Base-by-base conservation (phyloP, 2,888 invertebrate genomes). In the Schrankia costaestrigalis region DNA sequence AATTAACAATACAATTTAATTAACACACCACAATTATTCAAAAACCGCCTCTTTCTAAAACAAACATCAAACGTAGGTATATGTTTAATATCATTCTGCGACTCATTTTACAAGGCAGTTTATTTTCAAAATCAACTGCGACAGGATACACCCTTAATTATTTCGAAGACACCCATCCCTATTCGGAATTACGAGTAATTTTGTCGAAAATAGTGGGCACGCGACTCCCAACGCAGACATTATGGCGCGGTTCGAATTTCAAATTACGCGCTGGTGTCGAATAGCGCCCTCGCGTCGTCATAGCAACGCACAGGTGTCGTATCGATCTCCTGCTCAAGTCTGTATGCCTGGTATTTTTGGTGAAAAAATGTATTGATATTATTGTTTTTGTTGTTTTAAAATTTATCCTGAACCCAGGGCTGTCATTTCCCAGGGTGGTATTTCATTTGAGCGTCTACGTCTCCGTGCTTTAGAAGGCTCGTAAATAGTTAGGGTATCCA, bases 181-280 rank as follows among this genome's bases (percentile, higher is more conserved):
- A 62, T 63, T 60, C 69, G 43, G 74, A 81, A 81, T 78, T 74
- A 72, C 65, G 58, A 59, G 73, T 80, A 82, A 83, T 81, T 84
- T 76, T 50, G 68, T 63, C 62, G 62, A 58, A 58, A 70, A 68
- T 61, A 67, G 73, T 70, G 69, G 59, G 73, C 71, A 71, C 69
- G 72, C 63, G 65, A 63, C 54, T 34, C 38, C 38, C 33, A 44
- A 71, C 71, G 76, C 76, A 75, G 82, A 73, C 85, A 84, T 85
- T 85, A 86, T 85, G 80, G 68, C 55, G 71, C 61, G 78, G 71
- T 76, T 86, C 86, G 75, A 75, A 85, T 87, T 84, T 84, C 86
- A 86, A 87, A 86, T 87, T 85, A 83, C 85, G 85, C 79, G 76
- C 65, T 53, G 78, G 86, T 82, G 81, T 86, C 86, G 79, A 78